Evolutionary conservation across 2,888 invertebrate genomes (phyloP), one percentile per base, ranked within the genome.

Genomic region (Rosalia funebris): DNA sequence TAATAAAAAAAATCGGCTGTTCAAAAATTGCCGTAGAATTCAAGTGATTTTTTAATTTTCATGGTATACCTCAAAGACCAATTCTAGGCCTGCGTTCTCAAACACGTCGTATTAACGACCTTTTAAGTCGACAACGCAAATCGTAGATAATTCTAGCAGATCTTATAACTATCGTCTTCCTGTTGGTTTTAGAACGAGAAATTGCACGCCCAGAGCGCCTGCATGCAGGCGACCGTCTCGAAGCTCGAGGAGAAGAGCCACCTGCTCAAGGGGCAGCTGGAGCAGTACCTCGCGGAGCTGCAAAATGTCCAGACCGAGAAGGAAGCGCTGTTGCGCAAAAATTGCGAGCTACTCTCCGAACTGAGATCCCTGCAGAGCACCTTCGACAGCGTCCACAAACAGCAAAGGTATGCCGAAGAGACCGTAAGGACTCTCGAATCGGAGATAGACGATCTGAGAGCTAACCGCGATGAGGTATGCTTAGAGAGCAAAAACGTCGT

Each of bases 401-500:
- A 75, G 34, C 72, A 76, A 65, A 75, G 78, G 68, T 69, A 68
- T 42, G 58, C 60, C 12, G 41, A 47, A 7, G 77, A 79, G 53
- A 71, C 73, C 1, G 60, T 78, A 14, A 72, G 73, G 41, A 72
- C 66, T 57, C 65, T 82, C 15, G 78, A 82, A 64, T 66, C 71
- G 19, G 79, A 82, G 62, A 62, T 81, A 20, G 68, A 66, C 3
- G 76, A 79, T 15, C 60, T 76, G 5, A 75, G 74, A 66, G 70
- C 67, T 48, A 73, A 66, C 52, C 73, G 76, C 10, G 77, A 81
- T 45, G 79, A 78, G 60, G 71, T 82, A 17, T 78, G 77, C 59
- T 65, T 62, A 15, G 81, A 82, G 68, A 80, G 81, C 56, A 75
- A 73, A 67, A 75, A 76, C 36, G 77, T 82, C 11, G 71, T 81